phyloP scores from a whole-genome alignment of 2,888 invertebrate genomes.

The Clitarchus hookeri region DNA sequence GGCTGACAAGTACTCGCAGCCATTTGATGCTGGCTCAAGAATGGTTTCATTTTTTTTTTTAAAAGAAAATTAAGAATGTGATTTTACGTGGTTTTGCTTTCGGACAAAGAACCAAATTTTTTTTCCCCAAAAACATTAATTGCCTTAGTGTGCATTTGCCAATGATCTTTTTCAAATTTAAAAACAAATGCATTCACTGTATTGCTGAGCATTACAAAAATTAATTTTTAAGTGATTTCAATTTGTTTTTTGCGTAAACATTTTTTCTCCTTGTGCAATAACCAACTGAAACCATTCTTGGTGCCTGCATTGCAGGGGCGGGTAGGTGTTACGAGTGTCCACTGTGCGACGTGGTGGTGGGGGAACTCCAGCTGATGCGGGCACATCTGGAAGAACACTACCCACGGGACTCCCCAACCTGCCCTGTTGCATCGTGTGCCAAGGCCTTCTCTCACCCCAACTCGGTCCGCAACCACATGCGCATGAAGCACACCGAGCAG shows the following conservation, averaged over 20 bases:
- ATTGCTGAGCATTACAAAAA: slow-evolving; percentile 20
- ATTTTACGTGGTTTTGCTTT: not conserved
- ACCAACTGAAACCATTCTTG: slow-evolving; percentile 40
- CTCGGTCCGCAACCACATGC: slow-evolving; percentile 86
- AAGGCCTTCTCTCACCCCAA: slow-evolving; percentile 81
- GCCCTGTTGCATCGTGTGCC: slow-evolving; percentile 76
- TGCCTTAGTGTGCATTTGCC: not conserved
- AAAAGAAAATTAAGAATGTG: not conserved
- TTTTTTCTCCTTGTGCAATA: no score
- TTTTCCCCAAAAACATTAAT: not conserved
- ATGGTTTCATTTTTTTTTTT: slow-evolving; percentile 36
- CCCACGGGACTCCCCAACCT: slow-evolving; percentile 81
- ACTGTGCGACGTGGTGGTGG: slow-evolving; percentile 70
- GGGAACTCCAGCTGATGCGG: slow-evolving; percentile 69
- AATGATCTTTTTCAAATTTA: not conserved
- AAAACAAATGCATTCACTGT: not conserved
- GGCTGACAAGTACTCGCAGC: not conserved
- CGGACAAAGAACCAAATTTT: not conserved
- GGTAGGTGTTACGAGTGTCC: slow-evolving; percentile 66
- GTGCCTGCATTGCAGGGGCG: slow-evolving; percentile 46
- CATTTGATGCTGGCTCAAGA: slow-evolving; percentile 33
- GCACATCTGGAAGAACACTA: slow-evolving; percentile 81
- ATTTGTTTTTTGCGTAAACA: no score
- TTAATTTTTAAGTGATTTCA: no score
- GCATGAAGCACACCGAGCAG: slow-evolving; percentile 78